These are phyloP conservation scores for Myodes glareolus DNA, from an alignment of 2,113 vertebrate genomes.

Conservation along the genomic window DNA sequence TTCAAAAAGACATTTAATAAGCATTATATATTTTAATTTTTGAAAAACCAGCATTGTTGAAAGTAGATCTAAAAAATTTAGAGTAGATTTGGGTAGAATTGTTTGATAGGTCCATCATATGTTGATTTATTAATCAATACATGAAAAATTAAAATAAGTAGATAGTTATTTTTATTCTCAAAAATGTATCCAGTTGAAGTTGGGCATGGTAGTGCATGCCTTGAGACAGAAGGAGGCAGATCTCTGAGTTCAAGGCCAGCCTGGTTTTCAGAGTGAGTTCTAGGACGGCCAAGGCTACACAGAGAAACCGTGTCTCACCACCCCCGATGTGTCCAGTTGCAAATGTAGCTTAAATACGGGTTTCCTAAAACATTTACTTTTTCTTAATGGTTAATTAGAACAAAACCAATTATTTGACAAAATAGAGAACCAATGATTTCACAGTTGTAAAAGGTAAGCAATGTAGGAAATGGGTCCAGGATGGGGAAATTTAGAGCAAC, in stretches of 20 bases:
- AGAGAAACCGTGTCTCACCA: background rate
- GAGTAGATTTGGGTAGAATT: background rate
- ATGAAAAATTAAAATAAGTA: constrained; percentile 39
- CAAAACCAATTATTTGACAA: background rate
- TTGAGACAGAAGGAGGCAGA: background rate
- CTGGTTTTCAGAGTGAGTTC: background rate
- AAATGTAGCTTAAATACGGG: background rate
- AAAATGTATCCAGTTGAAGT: background rate
- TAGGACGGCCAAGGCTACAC: background rate
- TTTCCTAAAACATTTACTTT: background rate
- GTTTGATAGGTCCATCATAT: constrained; percentile 6
- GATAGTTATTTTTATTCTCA: background rate
- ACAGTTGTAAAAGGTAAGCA: background rate
- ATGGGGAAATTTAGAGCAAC: background rate
- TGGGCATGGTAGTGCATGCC: background rate
- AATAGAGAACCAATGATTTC: background rate
- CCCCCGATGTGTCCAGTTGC: background rate
- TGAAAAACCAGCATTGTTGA: background rate
- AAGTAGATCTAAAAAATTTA: background rate
- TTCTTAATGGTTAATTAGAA: background rate
- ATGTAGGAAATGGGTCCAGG: background rate
- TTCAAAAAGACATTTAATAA: background rate
- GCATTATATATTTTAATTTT: background rate
- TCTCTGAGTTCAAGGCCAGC: background rate
- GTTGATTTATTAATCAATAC: background rate